Percentiles rank a stretch among this genome's conserved stretches.
phyloP scores from a whole-genome alignment of 2,888 invertebrate species.

The Amphimallon solstitiale region DNA sequence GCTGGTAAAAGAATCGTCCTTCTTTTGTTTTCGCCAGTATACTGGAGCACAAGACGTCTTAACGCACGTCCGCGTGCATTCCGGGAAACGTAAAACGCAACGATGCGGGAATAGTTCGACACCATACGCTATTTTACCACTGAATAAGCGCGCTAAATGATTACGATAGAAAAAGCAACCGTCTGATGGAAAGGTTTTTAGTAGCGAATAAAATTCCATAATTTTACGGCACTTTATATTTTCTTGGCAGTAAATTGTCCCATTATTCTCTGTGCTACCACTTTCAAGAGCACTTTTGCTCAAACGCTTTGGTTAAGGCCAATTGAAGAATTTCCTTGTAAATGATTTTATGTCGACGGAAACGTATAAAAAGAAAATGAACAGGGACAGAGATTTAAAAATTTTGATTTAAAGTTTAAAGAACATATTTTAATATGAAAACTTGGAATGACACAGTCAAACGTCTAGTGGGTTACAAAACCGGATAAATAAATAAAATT shows the following conservation, averaged over 20 bases:
- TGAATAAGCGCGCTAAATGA: slow-evolving; percentile 19
- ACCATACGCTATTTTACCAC: background rate
- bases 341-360: slow-evolving; percentile 17
- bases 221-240: slow-evolving; percentile 60
- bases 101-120: background rate
- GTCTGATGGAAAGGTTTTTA: slow-evolving; percentile 46
- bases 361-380: slow-evolving; percentile 3
- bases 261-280: slow-evolving; percentile 54
- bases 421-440: no score
- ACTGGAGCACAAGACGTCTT: slow-evolving; percentile 8
- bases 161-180: slow-evolving; percentile 26
- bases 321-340: slow-evolving; percentile 20
- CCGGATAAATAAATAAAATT: no score
- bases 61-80: slow-evolving; percentile 20
- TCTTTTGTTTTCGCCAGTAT: slow-evolving; percentile 15
- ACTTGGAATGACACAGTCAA: no score
- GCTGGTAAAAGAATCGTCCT: slow-evolving; percentile 25
- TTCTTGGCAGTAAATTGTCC: slow-evolving; percentile 55
- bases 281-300: slow-evolving; percentile 22
- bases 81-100: slow-evolving; percentile 13
- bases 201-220: slow-evolving; percentile 60
- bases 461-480: no score
- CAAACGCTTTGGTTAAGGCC: slow-evolving; percentile 12
- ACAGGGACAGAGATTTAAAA: no score
- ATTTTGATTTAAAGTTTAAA: no score